Percentiles rank a stretch among this genome's conserved stretches.
phyloP scores from a whole-genome alignment of 2,113 vertebrate species.

The Mirza zaza region DNA sequence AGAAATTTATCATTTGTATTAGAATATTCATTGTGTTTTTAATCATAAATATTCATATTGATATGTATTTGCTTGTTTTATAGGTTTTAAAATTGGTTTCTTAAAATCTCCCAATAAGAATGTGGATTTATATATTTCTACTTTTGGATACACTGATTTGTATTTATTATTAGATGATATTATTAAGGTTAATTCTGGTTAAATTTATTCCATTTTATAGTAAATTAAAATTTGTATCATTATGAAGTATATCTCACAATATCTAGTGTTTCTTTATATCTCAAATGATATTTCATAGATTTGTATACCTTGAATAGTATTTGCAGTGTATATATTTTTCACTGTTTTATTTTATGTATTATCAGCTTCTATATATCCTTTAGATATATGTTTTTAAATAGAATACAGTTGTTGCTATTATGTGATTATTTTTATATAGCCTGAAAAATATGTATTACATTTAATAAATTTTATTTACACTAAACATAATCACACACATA shows the following conservation, averaged over 20 bases:
- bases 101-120: not conserved
- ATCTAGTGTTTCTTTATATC: not conserved
- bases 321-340: not conserved
- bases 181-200: not conserved
- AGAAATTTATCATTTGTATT: not conserved
- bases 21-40: not conserved
- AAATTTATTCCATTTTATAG: not conserved
- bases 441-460: not conserved
- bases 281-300: not conserved
- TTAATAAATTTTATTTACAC: not conserved
- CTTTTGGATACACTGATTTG: not conserved
- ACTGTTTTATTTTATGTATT: not conserved
- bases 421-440: not conserved
- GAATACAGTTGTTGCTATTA: not conserved
- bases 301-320: not conserved
- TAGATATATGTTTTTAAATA: not conserved
- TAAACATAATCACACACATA: not conserved
- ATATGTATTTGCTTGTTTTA: not conserved
- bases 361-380: not conserved
- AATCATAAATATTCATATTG: not conserved
- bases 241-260: not conserved
- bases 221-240: not conserved
- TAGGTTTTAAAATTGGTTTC: not conserved
- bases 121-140: not conserved
- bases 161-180: not conserved